These are phyloP conservation scores for Gymnopithys bicolor DNA, from an alignment of 2,797 vertebrate genomes.

Conservation along the genomic window DNA sequence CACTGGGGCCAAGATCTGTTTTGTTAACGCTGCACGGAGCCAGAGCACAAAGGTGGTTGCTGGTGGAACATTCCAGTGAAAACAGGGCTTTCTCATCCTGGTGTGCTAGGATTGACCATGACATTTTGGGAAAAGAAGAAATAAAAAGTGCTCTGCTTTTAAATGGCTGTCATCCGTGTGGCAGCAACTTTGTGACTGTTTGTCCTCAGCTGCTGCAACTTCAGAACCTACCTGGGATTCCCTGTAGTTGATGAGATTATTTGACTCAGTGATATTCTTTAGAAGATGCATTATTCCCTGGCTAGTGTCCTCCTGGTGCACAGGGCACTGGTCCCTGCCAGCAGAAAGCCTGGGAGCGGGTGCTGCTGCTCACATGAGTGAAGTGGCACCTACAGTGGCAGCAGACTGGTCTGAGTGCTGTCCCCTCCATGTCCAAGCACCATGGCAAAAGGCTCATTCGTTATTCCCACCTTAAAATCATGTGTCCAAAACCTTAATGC, in stretches of 20 bases:
- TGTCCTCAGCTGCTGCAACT: neutral
- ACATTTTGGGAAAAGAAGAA: neutral
- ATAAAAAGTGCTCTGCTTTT: neutral
- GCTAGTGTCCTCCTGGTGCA: neutral
- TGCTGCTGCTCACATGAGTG: neutral
- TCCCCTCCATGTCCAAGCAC: neutral
- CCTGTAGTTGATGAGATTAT: neutral
- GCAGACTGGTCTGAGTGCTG: neutral
- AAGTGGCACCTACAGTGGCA: rapidly evolving
- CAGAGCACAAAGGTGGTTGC: neutral
- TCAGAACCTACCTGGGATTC: neutral
- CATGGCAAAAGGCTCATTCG: rapidly evolving
- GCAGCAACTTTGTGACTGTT: neutral
- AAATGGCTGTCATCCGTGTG: neutral
- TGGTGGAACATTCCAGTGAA: neutral
- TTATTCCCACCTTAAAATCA: neutral
- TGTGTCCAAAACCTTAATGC: neutral
- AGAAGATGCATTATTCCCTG: neutral
- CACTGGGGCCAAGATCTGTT: neutral
- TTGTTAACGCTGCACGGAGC: rapidly evolving
- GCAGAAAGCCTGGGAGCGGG: neutral
- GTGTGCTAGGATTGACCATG: neutral
- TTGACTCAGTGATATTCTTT: neutral
- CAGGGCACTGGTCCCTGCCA: neutral
- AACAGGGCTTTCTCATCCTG: neutral